Evolutionary conservation across 2,797 vertebrate species (phyloP), one percentile per base, ranked within the genome.

Genomic region (Tokudaia muenninki): DNA sequence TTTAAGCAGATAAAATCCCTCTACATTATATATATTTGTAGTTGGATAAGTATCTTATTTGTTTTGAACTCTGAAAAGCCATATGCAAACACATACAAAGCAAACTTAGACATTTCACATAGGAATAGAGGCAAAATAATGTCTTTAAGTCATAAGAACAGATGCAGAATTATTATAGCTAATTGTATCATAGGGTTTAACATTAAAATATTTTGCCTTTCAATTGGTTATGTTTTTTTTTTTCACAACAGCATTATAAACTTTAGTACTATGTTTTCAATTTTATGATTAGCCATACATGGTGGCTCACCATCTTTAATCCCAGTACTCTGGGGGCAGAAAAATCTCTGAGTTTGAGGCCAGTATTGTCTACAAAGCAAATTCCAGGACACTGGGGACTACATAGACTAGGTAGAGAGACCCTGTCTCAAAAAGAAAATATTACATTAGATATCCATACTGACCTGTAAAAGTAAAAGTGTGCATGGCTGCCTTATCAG

Each of bases 81-180:
- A 55, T 19, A 47, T 52, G 13, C 16, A 92, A 95, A 83, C 10
- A 61, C 31, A 81, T 75, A 57, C 41, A 86, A 89, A 91, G 37
- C 61, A 94, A 96, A 91, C 26, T 94, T 90, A 70, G 74, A 86
- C 2, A 79, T 94, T 93, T 96, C 61, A 95, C 79, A 37, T 87
- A 87, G 72, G 87, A 94, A 3, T 92, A n/a, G 34, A 84, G 21
- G n/a, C 72, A 52, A 88, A 72, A 29, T 22, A 14, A 94, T 86
- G 88, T 86, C 16, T 65, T 93, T 52, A 24, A 95, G 37, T 94
- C 47, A 44, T 93, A 52, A 97, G 31, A 93, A 61, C 34, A 61
- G 34, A 86, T 17, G 0, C 44, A 74, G 52, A 94, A 61, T 87
- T 91, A 37, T 67, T 91, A 75, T 91, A 75, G 29, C 80, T 97